phyloP scores from a whole-genome alignment of 2,888 invertebrate species.

The Danaus chrysippus region DNA sequence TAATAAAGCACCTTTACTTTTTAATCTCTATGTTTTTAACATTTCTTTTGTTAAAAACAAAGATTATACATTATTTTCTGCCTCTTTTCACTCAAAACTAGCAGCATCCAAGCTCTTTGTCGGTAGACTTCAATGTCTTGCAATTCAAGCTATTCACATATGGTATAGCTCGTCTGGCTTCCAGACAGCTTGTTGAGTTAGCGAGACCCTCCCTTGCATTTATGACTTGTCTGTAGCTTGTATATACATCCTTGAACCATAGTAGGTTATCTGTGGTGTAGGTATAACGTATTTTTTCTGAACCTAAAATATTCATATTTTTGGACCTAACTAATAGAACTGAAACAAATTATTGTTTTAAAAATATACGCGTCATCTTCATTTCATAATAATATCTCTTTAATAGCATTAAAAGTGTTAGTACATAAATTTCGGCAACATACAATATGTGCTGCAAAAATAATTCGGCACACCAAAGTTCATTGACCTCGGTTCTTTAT shows the following conservation, averaged over 20 bases:
- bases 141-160: slow-evolving; percentile 5
- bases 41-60: neutral
- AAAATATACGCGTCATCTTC: no score
- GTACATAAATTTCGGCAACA: no score
- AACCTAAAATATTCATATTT: neutral
- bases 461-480: no score
- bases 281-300: neutral
- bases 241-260: neutral
- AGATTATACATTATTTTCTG: neutral
- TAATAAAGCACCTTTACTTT: no score
- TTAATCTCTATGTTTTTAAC: no score
- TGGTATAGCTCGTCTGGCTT: slow-evolving; percentile 23
- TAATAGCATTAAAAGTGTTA: no score
- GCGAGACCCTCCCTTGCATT: slow-evolving; percentile 2
- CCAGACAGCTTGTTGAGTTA: slow-evolving; percentile 17
- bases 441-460: no score
- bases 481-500: no score
- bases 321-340: no score
- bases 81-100: slow-evolving; percentile 1
- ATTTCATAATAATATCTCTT: no score
- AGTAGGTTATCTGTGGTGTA: neutral
- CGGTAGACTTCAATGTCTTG: slow-evolving; percentile 1
- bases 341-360: no score
- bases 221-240: neutral
- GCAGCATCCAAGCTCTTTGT: neutral